These are phyloP conservation scores for Calliscelio sp. DNA, from an alignment of 2,888 invertebrate genomes.

Conservation along the genomic window DNA sequence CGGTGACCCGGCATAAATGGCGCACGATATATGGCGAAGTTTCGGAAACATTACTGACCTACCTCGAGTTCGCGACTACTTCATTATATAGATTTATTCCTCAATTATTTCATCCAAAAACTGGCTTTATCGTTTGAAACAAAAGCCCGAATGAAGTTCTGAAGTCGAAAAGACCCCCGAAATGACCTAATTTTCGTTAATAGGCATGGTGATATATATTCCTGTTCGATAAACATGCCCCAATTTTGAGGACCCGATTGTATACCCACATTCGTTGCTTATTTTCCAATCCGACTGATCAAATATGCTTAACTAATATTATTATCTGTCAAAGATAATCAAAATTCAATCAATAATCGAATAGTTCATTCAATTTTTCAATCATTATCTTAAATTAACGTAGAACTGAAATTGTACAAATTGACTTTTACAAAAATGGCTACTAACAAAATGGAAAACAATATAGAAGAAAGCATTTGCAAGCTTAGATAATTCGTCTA, in stretches of 20 bases:
- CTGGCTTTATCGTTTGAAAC: neutral
- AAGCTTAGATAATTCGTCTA: neutral
- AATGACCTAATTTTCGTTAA: slow-evolving; percentile 64
- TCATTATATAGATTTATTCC: slow-evolving; percentile 47
- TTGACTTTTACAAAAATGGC: too few relatives aligned
- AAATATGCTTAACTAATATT: too few relatives aligned
- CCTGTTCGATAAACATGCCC: slow-evolving; percentile 55
- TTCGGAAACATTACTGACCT: slow-evolving; percentile 60
- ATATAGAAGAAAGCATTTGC: neutral
- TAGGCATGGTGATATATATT: slow-evolving; percentile 39
- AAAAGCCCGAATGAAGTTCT: slow-evolving; percentile 8
- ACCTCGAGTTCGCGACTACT: slow-evolving; percentile 45
- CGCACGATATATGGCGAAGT: slow-evolving; percentile 44
- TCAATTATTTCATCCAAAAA: slow-evolving; percentile 42
- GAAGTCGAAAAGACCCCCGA: slow-evolving; percentile 2
- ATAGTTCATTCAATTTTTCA: too few relatives aligned
- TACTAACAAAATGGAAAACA: too few relatives aligned
- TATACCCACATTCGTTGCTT: neutral
- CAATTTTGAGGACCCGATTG: slow-evolving; percentile 36
- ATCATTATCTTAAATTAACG: too few relatives aligned
- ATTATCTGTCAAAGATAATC: too few relatives aligned
- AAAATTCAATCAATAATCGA: too few relatives aligned
- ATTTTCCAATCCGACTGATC: too few relatives aligned
- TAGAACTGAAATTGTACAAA: too few relatives aligned
- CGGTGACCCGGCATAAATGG: slow-evolving; percentile 62